Conservation (phyloP, 2,113 vertebrate genomes). For the Indicator maculatus region DNA sequence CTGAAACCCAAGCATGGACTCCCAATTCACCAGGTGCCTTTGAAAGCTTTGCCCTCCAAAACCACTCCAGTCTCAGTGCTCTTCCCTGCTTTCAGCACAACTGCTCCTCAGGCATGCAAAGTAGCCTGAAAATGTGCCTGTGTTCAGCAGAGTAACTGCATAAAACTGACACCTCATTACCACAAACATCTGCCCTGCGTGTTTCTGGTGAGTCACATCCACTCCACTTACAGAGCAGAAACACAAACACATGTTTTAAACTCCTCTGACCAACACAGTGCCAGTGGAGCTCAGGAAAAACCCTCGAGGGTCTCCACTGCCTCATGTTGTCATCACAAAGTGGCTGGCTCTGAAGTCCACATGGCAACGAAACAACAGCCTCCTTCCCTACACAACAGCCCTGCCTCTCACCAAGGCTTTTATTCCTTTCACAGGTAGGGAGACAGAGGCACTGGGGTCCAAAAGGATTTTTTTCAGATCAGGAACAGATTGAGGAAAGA, state of each 20-base stretch:
- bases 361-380: not conserved
- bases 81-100: not conserved
- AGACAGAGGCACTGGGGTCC: not conserved
- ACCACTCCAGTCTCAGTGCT: not conserved
- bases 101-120: not conserved
- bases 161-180: constrained; percentile 50
- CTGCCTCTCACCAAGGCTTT: not conserved
- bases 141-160: not conserved
- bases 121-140: not conserved
- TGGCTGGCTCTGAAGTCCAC: not conserved
- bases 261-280: not conserved
- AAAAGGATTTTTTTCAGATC: not conserved
- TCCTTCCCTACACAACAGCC: not conserved
- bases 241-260: constrained; percentile 19
- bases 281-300: not conserved
- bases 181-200: not conserved
- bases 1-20: not conserved
- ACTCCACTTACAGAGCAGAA: not conserved
- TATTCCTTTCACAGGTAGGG: not conserved
- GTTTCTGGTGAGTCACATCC: not conserved
- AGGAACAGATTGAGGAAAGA: not conserved
- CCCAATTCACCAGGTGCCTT: accelerated
- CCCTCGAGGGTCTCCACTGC: not conserved
- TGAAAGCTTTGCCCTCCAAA: not conserved
- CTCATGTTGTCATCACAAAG: not conserved